phyloP scores from a whole-genome alignment of 2,888 invertebrate species.

The Orthonychiurus folsomi region DNA sequence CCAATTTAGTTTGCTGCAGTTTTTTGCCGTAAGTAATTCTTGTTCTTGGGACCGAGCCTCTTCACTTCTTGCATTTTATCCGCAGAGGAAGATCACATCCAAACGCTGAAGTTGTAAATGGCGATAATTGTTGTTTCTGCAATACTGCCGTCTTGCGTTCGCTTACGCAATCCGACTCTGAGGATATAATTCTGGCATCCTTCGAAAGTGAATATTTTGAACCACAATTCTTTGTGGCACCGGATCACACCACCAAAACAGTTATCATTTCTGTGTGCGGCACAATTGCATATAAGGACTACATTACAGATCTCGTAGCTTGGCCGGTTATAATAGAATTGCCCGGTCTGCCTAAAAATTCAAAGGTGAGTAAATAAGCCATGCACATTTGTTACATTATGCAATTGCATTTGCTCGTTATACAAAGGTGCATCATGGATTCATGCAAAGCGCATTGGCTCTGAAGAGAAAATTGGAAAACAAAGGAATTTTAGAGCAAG shows the following conservation, averaged over 20 bases:
- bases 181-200: conserved; percentile 76
- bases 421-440: conserved; percentile 77
- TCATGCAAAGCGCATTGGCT: conserved; percentile 70
- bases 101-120: conserved; percentile 55
- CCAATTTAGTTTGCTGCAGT: conserved; percentile 34
- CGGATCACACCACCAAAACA: conserved; percentile 68
- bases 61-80: too few relatives aligned
- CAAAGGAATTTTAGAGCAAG: conserved; percentile 58
- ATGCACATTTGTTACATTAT: not conserved
- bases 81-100: too few relatives aligned
- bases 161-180: conserved; percentile 61
- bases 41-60: not conserved
- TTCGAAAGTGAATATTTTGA: conserved; percentile 64
- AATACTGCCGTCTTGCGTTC: conserved; percentile 74
- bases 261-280: conserved; percentile 79
- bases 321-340: conserved; percentile 64
- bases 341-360: conserved; percentile 56
- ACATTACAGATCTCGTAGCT: conserved; percentile 73
- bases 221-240: conserved; percentile 79
- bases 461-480: conserved; percentile 60
- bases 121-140: conserved; percentile 84
- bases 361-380: conserved; percentile 52
- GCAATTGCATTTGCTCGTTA: conserved; percentile 6
- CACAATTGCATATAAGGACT: conserved; percentile 73
- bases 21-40: conserved; percentile 24